Evolutionary conservation across 2,888 invertebrate species (phyloP).

Genomic region (Coleophora deauratella): DNA sequence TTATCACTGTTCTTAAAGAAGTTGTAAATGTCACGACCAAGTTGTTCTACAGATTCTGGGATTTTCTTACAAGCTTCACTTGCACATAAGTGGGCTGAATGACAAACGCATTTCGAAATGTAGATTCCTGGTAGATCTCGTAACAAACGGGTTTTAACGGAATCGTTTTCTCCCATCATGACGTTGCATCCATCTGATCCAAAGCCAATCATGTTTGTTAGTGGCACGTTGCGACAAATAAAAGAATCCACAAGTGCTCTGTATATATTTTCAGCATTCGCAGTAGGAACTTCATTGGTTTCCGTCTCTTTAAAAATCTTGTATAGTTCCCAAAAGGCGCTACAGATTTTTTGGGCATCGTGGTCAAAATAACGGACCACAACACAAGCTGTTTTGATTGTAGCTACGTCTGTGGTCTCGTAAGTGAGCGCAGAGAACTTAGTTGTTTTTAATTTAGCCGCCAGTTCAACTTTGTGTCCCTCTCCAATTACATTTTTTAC

Average conservation of each 20-base stretch:
- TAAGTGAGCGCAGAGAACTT: constrained; percentile 23
- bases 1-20: constrained; percentile 5
- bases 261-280: constrained; percentile 10
- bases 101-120: constrained; percentile 27
- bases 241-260: constrained; percentile 12
- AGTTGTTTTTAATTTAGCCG: constrained; percentile 16
- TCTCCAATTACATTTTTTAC: constrained; percentile 22
- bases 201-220: constrained; percentile 27
- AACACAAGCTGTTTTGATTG: constrained; percentile 22
- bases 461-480: constrained; percentile 19
- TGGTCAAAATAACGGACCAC: constrained; percentile 21
- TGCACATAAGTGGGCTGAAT: constrained; percentile 25
- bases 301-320: constrained; percentile 10
- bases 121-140: constrained; percentile 20
- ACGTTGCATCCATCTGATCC: constrained; percentile 28
- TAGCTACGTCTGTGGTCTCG: constrained; percentile 25
- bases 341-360: constrained; percentile 13
- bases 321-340: constrained; percentile 15
- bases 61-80: constrained; percentile 16
- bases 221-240: constrained; percentile 15
- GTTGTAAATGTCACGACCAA: constrained; percentile 4
- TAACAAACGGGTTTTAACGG: constrained; percentile 20
- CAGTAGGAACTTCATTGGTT: constrained; percentile 2
- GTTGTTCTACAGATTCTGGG: constrained; percentile 4
- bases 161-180: constrained; percentile 27